Evolutionary conservation across 2,113 vertebrate species (phyloP).

Genomic region (Bostrychus sinensis): DNA sequence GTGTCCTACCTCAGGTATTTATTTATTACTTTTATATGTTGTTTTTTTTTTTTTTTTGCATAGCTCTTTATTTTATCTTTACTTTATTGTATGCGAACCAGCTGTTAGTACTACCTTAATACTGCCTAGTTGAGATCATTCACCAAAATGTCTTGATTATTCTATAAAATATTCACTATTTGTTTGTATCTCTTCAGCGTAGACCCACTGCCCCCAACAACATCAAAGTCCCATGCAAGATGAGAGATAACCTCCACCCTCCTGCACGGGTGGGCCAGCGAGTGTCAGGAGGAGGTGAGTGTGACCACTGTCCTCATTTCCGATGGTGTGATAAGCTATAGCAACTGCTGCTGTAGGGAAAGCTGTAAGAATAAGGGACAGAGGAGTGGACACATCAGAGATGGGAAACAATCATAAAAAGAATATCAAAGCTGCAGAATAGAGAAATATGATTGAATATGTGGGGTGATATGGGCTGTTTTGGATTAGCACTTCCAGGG

Average conservation of each 20-base stretch:
- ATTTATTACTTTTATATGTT: not conserved
- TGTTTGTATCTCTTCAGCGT: conserved; percentile 48
- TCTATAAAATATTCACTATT: not conserved
- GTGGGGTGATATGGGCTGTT: conserved; percentile 38
- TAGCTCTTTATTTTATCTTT: too few relatives aligned
- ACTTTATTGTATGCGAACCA: too few relatives aligned
- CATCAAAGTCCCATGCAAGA: conserved; percentile 58
- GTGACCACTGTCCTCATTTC: conserved; percentile 6
- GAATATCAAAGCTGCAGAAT: conserved; percentile 43
- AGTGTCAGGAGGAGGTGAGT: conserved; percentile 69
- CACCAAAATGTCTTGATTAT: not conserved
- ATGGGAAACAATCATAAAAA: conserved; percentile 21
- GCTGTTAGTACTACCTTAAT: not conserved
- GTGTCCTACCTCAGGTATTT: conserved; percentile 80
- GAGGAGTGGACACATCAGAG: conserved; percentile 10
- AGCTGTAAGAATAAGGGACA: conserved; percentile 10
- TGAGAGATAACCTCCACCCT: conserved; percentile 71
- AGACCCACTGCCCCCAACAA: conserved; percentile 65
- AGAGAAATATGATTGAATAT: conserved; percentile 41
- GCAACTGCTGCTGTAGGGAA: conserved; percentile 12
- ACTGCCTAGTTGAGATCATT: not conserved
- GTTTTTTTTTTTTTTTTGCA: not conserved
- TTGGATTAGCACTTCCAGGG: conserved; percentile 49
- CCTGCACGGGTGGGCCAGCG: conserved; percentile 44
- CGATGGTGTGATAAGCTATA: conserved; percentile 22